A percentile compares a stretch with the other conserved stretches of the same genome.
Conservation (phyloP, 2,888 invertebrate genomes). For the Crocallis elinguaria region DNA sequence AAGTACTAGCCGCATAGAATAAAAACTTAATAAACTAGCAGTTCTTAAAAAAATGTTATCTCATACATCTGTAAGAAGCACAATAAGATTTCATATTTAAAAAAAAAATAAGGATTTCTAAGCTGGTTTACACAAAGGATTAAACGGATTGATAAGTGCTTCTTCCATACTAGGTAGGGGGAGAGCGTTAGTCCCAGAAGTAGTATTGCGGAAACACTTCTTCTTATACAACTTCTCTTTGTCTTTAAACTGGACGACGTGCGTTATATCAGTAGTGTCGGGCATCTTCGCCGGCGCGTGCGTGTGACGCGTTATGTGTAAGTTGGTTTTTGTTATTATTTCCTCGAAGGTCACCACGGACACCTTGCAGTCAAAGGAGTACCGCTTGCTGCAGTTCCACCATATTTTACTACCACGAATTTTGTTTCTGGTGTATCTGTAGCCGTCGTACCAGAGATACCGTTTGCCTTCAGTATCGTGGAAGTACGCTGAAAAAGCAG, state of each 20-base stretch:
- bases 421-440: constrained; percentile 36
- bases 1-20: too few relatives aligned
- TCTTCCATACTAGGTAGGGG: not conserved
- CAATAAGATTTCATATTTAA: too few relatives aligned
- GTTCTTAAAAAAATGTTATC: too few relatives aligned
- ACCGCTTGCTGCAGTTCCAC: constrained; percentile 40
- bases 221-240: constrained; percentile 11
- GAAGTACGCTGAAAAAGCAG: not conserved
- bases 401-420: constrained; percentile 23
- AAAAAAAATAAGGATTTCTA: too few relatives aligned
- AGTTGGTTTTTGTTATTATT: constrained; percentile 3
- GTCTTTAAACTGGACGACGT: constrained; percentile 6
- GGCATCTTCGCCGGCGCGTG: constrained; percentile 14
- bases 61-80: too few relatives aligned
- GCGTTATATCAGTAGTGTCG: constrained; percentile 8
- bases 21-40: too few relatives aligned
- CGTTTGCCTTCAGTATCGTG: not conserved
- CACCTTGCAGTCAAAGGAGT: constrained; percentile 33
- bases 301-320: constrained; percentile 4
- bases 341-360: constrained; percentile 41
- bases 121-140: not conserved
- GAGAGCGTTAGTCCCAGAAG: not conserved
- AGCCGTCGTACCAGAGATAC: constrained; percentile 24
- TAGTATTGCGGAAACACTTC: not conserved
- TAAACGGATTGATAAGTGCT: not conserved